These are phyloP conservation scores for Macrosiphum euphorbiae DNA, from an alignment of 2,888 invertebrate genomes.

Conservation along the genomic window DNA sequence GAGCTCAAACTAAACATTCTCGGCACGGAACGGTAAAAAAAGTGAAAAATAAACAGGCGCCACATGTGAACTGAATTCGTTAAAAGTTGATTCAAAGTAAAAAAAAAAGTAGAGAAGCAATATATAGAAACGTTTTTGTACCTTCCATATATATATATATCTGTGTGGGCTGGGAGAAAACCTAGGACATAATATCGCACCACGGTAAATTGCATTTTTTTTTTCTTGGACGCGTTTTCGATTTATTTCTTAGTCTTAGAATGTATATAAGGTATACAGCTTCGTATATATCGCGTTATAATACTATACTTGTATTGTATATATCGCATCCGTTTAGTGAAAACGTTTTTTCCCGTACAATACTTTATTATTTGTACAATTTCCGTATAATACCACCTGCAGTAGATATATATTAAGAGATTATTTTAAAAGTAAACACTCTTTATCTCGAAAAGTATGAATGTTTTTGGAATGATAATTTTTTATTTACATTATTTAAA, in stretches of 20 bases:
- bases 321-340: not conserved
- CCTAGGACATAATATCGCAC: not conserved
- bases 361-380: not conserved
- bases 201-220: not conserved
- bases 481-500: not conserved
- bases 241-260: not conserved
- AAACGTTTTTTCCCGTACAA: not conserved
- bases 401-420: not conserved
- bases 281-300: not conserved
- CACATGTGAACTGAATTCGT: slow-evolving; percentile 58
- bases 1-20: slow-evolving; percentile 15
- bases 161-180: not conserved
- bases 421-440: not conserved
- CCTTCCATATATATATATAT: not conserved
- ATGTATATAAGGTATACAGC: not conserved
- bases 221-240: slow-evolving; percentile 24
- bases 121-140: slow-evolving; percentile 47
- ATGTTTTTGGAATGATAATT: not conserved
- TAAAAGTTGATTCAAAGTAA: slow-evolving; percentile 33
- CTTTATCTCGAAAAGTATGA: not conserved
- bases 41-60: slow-evolving; percentile 51
- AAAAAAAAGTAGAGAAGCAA: not conserved
- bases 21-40: slow-evolving; percentile 23
- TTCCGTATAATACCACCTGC: not conserved
- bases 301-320: not conserved